These are phyloP conservation scores for Clarias platycephalus DNA, from an alignment of 2,797 vertebrate genomes.

Conservation along the genomic window DNA sequence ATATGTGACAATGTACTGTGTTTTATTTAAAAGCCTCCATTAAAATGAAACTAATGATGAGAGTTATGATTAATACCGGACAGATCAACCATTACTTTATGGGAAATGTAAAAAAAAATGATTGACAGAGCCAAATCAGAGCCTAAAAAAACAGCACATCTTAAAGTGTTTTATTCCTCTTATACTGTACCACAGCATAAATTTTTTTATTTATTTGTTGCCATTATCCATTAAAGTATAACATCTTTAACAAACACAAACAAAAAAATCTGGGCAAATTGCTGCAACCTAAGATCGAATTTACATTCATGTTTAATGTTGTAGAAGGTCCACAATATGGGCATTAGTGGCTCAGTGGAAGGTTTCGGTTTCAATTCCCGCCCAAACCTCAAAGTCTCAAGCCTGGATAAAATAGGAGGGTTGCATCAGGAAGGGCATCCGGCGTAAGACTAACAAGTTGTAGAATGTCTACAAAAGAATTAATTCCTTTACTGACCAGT, in stretches of 20 bases:
- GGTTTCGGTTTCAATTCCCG: no score
- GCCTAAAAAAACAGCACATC: neutral
- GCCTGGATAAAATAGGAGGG: no score
- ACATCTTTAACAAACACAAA: neutral
- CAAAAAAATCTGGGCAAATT: neutral
- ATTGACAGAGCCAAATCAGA: neutral
- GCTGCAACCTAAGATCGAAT: neutral
- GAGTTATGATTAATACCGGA: neutral
- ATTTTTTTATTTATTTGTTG: neutral
- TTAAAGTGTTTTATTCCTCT: neutral
- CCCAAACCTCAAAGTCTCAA: no score
- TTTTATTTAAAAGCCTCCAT: slow-evolving; percentile 33
- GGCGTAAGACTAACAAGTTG: neutral
- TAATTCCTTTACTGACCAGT: neutral
- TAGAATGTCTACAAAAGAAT: neutral
- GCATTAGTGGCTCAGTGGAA: no score
- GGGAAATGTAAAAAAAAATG: neutral
- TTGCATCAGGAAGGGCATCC: no score
- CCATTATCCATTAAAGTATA: neutral
- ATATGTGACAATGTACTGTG: slow-evolving; percentile 39
- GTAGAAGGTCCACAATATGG: neutral
- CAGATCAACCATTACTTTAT: neutral
- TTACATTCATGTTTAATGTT: neutral
- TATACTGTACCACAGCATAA: neutral
- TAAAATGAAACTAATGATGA: slow-evolving; percentile 10